A percentile compares a stretch with the other conserved stretches of the same genome.
These are phyloP conservation scores for Xiphias gladius DNA, from an alignment of 2,113 vertebrate genomes.

Conservation along the genomic window DNA sequence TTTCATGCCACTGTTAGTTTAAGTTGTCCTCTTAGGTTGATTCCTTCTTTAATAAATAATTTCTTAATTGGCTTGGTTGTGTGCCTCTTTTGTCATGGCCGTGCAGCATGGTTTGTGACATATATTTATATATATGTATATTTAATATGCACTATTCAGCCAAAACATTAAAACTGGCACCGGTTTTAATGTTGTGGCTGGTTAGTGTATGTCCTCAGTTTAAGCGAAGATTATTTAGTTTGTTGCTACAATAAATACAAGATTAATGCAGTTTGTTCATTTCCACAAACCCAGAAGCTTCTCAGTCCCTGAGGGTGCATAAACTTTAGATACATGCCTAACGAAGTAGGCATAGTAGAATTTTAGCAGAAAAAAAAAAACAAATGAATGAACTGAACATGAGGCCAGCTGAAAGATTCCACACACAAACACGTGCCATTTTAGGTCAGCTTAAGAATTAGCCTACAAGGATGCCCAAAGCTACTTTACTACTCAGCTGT, in stretches of 20 bases:
- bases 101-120: no score
- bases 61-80: no score
- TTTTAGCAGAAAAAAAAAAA: neutral
- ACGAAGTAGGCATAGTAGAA: neutral
- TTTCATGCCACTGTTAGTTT: no score
- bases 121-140: no score
- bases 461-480: constrained; percentile 33
- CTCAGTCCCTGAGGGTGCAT: constrained; percentile 16
- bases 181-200: no score
- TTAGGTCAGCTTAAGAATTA: constrained; percentile 41
- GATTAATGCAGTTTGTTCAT: constrained; percentile 43
- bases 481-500: constrained; percentile 1
- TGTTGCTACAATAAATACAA: constrained; percentile 15
- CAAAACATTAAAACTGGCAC: no score
- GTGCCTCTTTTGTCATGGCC: no score
- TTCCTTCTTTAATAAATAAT: no score
- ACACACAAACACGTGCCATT: constrained; percentile 43
- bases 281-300: constrained; percentile 28
- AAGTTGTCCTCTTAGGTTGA: no score
- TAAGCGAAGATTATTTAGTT: constrained; percentile 17
- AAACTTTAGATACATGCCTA: constrained; percentile 30
- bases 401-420: constrained; percentile 36
- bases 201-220: constrained; percentile 10
- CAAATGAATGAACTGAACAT: constrained; percentile 32
- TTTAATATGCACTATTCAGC: no score